Conservation (phyloP, 2,113 vertebrate genomes). For the Gobius niger region DNA sequence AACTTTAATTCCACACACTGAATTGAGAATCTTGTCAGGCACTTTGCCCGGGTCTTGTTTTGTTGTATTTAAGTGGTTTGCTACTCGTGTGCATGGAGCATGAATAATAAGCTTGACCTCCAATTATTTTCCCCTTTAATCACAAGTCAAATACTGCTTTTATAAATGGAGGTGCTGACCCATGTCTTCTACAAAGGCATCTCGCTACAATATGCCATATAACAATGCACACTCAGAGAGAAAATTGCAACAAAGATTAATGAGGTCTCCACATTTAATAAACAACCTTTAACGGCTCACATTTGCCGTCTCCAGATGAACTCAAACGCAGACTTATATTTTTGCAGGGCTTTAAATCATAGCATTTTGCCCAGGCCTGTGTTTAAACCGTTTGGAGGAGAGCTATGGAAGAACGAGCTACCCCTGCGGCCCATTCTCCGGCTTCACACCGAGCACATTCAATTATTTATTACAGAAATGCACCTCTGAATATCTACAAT, state of each 20-base stretch:
- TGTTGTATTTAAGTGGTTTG: conserved; percentile 6
- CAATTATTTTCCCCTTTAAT: conserved; percentile 16
- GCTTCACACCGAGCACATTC: conserved; percentile 14
- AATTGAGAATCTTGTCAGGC: conserved; percentile 1
- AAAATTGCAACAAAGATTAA: not conserved
- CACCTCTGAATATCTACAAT: conserved; percentile 22
- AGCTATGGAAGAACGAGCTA: not conserved
- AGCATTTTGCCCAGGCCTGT: conserved; percentile 17
- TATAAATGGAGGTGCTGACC: conserved; percentile 8
- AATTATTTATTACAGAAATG: conserved; percentile 41
- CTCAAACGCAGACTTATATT: conserved; percentile 19
- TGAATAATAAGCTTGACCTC: conserved; percentile 12
- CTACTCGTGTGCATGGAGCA: not conserved
- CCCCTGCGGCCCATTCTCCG: conserved; percentile 18
- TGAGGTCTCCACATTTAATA: not conserved
- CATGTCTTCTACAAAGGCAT: conserved; percentile 2
- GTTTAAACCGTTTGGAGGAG: conserved; percentile 22
- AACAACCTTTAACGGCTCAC: not conserved
- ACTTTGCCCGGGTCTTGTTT: not conserved
- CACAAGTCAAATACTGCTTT: conserved; percentile 23
- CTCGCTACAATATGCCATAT: not conserved
- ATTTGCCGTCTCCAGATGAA: conserved; percentile 3
- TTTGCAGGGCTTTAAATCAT: conserved; percentile 19
- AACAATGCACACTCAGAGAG: conserved; percentile 8
- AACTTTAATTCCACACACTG: conserved; percentile 7